These are phyloP conservation scores for Vespertilio murinus DNA, from an alignment of 2,797 vertebrate genomes.

Conservation along the genomic window DNA sequence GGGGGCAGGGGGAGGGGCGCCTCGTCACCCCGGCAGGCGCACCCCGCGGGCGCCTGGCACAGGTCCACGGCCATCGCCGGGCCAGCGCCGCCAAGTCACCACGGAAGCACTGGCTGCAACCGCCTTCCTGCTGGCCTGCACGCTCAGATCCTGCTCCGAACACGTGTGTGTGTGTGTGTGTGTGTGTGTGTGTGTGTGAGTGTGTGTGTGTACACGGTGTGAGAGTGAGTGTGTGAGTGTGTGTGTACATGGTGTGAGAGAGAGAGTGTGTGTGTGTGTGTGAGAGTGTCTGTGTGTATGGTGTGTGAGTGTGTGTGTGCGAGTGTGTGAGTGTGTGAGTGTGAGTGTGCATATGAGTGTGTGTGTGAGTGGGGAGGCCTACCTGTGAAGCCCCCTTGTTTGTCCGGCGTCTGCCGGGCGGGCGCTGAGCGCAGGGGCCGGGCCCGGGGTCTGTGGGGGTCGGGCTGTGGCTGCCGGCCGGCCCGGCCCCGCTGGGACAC, in stretches of 20 bases:
- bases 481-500: conserved; percentile 52
- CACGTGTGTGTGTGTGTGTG: too few species aligned
- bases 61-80: not conserved
- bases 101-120: conserved; percentile 75
- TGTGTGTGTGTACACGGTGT: too few species aligned
- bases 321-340: too few species aligned
- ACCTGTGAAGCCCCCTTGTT: conserved; percentile 77
- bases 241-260: too few species aligned
- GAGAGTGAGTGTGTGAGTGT: too few species aligned
- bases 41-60: not conserved
- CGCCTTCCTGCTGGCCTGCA: conserved; percentile 63
- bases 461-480: conserved; percentile 53
- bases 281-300: not conserved
- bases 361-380: not conserved
- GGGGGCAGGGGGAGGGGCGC: not conserved
- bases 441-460: conserved; percentile 57
- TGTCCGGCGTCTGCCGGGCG: conserved; percentile 8
- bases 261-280: too few species aligned
- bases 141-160: conserved; percentile 64
- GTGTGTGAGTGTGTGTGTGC: not conserved
- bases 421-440: not conserved
- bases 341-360: too few species aligned
- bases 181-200: conserved; percentile 19
- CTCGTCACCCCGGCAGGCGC: not conserved
- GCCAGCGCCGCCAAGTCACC: conserved; percentile 79